Percentiles rank a stretch among this genome's conserved stretches.
phyloP scores from a whole-genome alignment of 2,888 invertebrate species.

The Blastobasis adustella region DNA sequence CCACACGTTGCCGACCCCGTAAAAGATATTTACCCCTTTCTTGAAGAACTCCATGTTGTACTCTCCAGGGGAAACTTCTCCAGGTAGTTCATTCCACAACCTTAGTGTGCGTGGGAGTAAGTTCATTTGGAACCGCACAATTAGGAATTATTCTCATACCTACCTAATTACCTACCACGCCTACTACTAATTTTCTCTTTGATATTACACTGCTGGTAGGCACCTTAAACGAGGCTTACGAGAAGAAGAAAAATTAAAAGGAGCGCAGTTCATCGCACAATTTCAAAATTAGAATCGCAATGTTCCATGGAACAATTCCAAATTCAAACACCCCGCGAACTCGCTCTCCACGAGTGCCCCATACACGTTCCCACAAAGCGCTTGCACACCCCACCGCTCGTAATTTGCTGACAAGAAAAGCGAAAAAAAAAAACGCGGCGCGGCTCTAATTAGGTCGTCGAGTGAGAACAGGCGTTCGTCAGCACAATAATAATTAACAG shows the following conservation, averaged over 20 bases:
- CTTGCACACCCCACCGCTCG: slow-evolving; percentile 12
- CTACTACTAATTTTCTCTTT: no score
- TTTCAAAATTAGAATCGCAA: slow-evolving; percentile 16
- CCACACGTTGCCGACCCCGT: no score
- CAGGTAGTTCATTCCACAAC: no score
- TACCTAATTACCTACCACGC: no score
- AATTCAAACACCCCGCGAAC: slow-evolving; percentile 27
- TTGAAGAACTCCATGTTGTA: no score
- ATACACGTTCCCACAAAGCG: slow-evolving; percentile 38
- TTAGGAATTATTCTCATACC: no score
- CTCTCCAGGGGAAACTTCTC: no score
- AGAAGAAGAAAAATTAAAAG: background rate
- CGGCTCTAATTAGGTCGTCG: slow-evolving; percentile 70
- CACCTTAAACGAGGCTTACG: no score
- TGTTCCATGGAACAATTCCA: slow-evolving; percentile 20
- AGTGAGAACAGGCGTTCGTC: slow-evolving; percentile 68
- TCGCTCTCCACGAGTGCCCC: slow-evolving; percentile 28
- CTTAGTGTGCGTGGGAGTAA: no score
- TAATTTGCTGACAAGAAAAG: slow-evolving; percentile 28
- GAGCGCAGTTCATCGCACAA: background rate
- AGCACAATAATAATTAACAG: slow-evolving; percentile 73
- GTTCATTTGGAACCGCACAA: no score
- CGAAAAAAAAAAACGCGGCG: slow-evolving; percentile 41
- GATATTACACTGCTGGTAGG: no score
- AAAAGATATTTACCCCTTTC: no score